phyloP scores from a whole-genome alignment of 2,888 invertebrate genomes.

The Hylaea fasciaria region DNA sequence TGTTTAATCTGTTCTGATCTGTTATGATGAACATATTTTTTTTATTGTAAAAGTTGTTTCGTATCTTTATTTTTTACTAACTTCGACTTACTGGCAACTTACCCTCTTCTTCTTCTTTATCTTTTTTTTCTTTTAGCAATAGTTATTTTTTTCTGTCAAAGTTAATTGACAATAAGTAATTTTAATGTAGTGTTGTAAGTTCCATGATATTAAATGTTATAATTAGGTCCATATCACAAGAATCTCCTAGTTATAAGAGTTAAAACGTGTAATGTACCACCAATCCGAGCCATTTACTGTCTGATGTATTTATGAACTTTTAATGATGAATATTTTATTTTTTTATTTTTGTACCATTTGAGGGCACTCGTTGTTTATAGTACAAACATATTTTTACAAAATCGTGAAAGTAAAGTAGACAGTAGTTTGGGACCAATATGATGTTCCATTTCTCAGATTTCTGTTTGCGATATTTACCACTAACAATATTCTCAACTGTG shows the following conservation, averaged over 20 bases:
- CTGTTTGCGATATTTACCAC: background rate
- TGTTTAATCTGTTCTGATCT: too few species aligned
- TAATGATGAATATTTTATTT: conserved; percentile 33
- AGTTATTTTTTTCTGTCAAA: conserved; percentile 50
- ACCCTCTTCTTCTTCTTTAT: too few species aligned
- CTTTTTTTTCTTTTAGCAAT: conserved; percentile 30
- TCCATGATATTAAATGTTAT: conserved; percentile 25
- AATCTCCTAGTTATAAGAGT: conserved; percentile 53
- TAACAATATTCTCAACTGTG: background rate
- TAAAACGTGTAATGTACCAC: conserved; percentile 50
- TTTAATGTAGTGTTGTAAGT: conserved; percentile 46
- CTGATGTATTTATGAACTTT: conserved; percentile 45
- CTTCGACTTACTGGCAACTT: conserved; percentile 18
- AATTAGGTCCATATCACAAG: conserved; percentile 54
- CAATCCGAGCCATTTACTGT: conserved; percentile 80
- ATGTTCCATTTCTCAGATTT: background rate
- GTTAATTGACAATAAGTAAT: conserved; percentile 68
- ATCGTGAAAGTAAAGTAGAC: background rate
- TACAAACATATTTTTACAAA: conserved; percentile 36
- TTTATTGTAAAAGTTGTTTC: background rate
- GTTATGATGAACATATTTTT: conserved; percentile 23
- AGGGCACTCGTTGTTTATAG: conserved; percentile 29
- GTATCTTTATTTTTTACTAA: conserved; percentile 15
- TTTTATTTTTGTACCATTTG: conserved; percentile 35
- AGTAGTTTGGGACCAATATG: conserved; percentile 11